Evolutionary conservation across 1,140 invertebrate genomes (phyloP), one percentile per base, ranked within the genome.

Genomic region (Amphibalanus amphitrite): DNA sequence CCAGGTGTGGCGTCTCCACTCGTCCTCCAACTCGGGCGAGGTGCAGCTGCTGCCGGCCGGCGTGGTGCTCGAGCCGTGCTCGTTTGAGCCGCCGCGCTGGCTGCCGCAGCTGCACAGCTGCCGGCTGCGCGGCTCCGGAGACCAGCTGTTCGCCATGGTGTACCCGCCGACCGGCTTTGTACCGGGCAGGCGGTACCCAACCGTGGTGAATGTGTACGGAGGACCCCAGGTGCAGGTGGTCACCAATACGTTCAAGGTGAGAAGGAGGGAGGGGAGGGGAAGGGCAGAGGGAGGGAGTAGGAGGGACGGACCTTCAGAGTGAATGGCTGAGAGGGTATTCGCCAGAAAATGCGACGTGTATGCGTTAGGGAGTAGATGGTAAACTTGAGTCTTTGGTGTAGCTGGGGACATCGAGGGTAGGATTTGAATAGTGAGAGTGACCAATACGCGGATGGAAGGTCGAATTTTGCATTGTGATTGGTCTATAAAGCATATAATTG

Each of bases 171-270:
- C 89, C 76, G 88, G 89, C 79, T 90, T 87, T 76, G 84, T 88
- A 76, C 79, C 84, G 13, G 89, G 87, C 17, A 81, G 85, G 40
- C 90, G 91, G 73, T 96, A 96, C 83, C 96, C 97, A 0, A 95
- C 94, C 0, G 88, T 99, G 71, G 83, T 98, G 25, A 94, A 97
- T 80, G 91, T 99, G 26, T 99, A 99, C 80, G 97, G 95, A 29
- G 96, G 97, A 23, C 96, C 96, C 0, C 94, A 97, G 80, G 94
- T 98, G 29, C 95, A 98, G 84, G 85, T 97, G 40, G 96, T 99
- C 59, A 92, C 91, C 40, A 98, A 99, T 82, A 90, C 89, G 28
- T 97, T 95, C 79, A 96, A 95, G 84, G 91, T 91, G 79, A 79
- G 76, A 30, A 69, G 23, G 70, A 1, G 47, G 47, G 47, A 23